Evolutionary conservation across 2,113 vertebrate genomes (phyloP), one percentile per base, ranked within the genome.

Genomic region (Prunella fulvescens): DNA sequence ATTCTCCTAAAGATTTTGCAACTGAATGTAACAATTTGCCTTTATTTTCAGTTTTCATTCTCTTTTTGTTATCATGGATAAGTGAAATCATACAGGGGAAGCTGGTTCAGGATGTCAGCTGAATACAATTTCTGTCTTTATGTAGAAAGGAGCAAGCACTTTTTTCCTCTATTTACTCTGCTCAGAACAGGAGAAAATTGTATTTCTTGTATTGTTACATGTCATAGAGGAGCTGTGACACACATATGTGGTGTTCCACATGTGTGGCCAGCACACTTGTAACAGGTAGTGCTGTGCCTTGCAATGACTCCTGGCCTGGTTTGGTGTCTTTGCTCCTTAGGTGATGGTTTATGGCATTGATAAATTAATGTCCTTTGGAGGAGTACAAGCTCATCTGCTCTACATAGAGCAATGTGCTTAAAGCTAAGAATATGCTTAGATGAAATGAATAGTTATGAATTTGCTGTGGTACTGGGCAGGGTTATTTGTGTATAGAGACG

Each of bases 1-100:
- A 20, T 35, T 91, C 78, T 94, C 65, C 92, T 95, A 66, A 87
- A 94, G 65, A 37, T 70, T 76, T 87, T 97, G 62, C 84, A 91
- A 47, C 22, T 78, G 67, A 86, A 76, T 57, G n/a, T 67, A 90
- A 42, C 37, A 23, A 31, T 91, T 93, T 90, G 31, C 35, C 39
- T 86, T 86, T 77, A 61, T 54, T 64, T 82, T 95, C 53, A 47
- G 1, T 77, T 82, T 90, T 70, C 54, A 37, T 8, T 92, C 29
- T 53, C 89, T 88, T 90, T 76, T 62, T 88, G 71, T 11, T 78
- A 26, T 42, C 19, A 9, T n/a, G 56, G n/a, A 10, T 72, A 95
- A 81, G 42, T 79, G 73, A 78, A 79, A 24, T 81, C 77, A 7
- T 35, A 67, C 57, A 83, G 44, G 64, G 45, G 71, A 72, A 17